Conservation (phyloP, 2,113 vertebrate genomes). For the Rhinogobius similis region DNA sequence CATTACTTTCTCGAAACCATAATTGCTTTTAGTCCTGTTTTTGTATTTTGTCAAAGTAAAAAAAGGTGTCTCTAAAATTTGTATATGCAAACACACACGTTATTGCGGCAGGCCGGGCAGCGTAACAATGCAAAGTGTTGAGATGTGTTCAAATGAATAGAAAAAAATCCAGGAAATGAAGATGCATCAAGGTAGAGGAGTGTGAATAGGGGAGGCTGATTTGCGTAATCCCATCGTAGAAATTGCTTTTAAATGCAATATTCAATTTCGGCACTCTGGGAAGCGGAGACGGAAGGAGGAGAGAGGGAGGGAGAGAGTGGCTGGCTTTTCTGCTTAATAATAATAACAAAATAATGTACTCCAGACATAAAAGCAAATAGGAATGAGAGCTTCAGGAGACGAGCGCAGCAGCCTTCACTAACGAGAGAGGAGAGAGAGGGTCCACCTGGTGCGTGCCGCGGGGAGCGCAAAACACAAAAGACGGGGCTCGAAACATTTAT, state of each 20-base stretch:
- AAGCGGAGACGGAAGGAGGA: conserved; percentile 35
- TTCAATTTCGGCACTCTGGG: conserved; percentile 76
- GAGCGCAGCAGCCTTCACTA: conserved; percentile 60
- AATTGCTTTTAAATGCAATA: conserved; percentile 83
- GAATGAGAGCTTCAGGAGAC: conserved; percentile 62
- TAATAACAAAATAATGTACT: conserved; percentile 83
- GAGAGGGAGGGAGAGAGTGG: conserved; percentile 19
- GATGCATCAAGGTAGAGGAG: conserved; percentile 76
- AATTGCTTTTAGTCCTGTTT: conserved; percentile 76
- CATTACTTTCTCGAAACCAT: conserved; percentile 67
- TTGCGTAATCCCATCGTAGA: conserved; percentile 80
- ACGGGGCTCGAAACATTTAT: neutral
- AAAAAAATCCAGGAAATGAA: conserved; percentile 80
- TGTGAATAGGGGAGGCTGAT: conserved; percentile 72
- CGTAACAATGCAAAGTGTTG: conserved; percentile 74
- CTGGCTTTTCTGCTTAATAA: conserved; percentile 71
- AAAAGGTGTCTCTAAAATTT: conserved; percentile 51
- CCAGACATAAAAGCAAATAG: conserved; percentile 79
- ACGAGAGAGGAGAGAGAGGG: conserved; percentile 68
- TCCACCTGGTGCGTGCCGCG: conserved; percentile 58
- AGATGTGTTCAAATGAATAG: conserved; percentile 78
- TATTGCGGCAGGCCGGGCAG: conserved; percentile 34
- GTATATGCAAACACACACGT: conserved; percentile 39
- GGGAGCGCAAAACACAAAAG: neutral
- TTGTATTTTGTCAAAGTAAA: conserved; percentile 41